These are phyloP conservation scores for Phyllostomus hastatus DNA, from an alignment of 2,113 vertebrate genomes.

Conservation along the genomic window DNA sequence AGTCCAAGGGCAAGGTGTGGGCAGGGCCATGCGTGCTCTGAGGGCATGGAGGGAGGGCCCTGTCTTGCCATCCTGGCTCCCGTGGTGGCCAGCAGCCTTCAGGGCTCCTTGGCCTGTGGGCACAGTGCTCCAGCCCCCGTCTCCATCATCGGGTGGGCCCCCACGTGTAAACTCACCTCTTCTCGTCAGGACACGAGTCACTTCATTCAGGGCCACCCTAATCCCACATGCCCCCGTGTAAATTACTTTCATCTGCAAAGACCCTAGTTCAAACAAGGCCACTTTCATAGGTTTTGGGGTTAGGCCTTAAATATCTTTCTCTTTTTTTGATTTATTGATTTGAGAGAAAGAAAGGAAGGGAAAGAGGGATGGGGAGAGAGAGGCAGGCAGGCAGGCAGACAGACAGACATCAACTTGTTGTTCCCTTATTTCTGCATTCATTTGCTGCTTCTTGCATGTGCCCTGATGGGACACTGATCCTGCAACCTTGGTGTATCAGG, in stretches of 20 bases:
- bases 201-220: too few relatives aligned
- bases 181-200: not conserved
- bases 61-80: accelerated
- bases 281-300: not conserved
- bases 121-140: accelerated
- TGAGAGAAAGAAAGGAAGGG: too few relatives aligned
- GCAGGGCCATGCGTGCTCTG: not conserved
- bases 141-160: accelerated
- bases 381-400: not conserved
- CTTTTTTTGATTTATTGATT: not conserved
- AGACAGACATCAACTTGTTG: too few relatives aligned
- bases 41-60: too few relatives aligned
- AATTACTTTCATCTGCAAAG: not conserved
- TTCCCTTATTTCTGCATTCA: too few relatives aligned
- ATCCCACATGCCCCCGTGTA: not conserved
- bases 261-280: not conserved
- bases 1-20: not conserved
- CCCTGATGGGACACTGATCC: too few relatives aligned
- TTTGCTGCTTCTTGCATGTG: too few relatives aligned
- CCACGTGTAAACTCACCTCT: not conserved
- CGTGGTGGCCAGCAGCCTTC: accelerated
- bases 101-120: accelerated
- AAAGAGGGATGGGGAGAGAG: too few relatives aligned
- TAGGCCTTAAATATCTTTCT: not conserved
- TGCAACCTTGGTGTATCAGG: too few relatives aligned